Percentiles rank a stretch among this genome's conserved stretches.
Conservation (phyloP, 1,140 invertebrate genomes). For the Halyomorpha halys region DNA sequence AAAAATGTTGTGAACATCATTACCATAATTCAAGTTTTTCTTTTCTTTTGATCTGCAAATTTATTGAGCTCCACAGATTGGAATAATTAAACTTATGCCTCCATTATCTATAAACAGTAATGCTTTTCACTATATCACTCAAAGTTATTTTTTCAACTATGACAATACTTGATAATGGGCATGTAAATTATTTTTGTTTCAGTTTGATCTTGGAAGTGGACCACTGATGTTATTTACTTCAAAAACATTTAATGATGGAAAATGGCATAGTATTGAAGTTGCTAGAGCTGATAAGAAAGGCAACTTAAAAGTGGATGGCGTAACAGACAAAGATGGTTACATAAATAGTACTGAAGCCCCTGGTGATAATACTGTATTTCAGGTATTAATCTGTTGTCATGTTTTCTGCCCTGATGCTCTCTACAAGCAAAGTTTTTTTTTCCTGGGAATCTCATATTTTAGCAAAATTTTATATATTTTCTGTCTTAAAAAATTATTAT, state of each 20-base stretch:
- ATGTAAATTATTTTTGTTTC: constrained; percentile 28
- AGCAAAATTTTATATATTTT: constrained; percentile 34
- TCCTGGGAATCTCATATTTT: constrained; percentile 17
- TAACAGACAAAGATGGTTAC: constrained; percentile 28
- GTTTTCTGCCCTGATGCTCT: background rate
- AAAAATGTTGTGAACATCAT: too few species aligned
- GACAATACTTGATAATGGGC: background rate
- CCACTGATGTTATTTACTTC: constrained; percentile 43
- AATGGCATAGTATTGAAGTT: constrained; percentile 70
- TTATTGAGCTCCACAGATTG: too few species aligned
- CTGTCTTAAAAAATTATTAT: background rate
- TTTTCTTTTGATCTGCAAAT: too few species aligned
- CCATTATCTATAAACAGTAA: too few species aligned
- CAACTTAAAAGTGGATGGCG: constrained; percentile 56
- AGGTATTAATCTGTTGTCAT: too few species aligned
- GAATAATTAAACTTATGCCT: too few species aligned
- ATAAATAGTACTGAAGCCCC: too few species aligned
- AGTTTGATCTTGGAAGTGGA: constrained; percentile 57
- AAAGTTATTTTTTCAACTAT: background rate
- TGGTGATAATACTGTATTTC: too few species aligned
- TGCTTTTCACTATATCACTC: background rate
- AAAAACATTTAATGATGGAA: constrained; percentile 64
- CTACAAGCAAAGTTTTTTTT: background rate
- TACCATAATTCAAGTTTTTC: too few species aligned
- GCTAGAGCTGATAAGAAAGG: constrained; percentile 52